Evolutionary conservation across 64 coral and sea anemone species (phyloP).

Genomic region (Platygyra sinensis): DNA sequence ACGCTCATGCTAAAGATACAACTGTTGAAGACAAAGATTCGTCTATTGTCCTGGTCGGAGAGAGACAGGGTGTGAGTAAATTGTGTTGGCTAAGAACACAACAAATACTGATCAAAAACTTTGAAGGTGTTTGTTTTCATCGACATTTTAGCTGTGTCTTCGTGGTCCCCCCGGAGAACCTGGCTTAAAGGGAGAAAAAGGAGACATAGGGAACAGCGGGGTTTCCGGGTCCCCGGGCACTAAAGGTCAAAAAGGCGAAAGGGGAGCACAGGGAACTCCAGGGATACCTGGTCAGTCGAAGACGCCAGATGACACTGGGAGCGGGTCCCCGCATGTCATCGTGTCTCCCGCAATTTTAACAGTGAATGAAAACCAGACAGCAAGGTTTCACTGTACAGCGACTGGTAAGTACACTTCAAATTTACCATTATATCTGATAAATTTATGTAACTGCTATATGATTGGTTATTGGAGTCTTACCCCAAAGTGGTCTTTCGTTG

Average conservation of each 20-base stretch:
- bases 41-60: too few relatives aligned
- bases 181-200: slow-evolving; percentile 38
- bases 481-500: too few relatives aligned
- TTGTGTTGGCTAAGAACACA: too few relatives aligned
- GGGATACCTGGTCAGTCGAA: not conserved
- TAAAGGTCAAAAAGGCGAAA: slow-evolving; percentile 58
- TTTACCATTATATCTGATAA: not conserved
- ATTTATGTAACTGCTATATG: not conserved
- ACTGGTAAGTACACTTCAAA: not conserved
- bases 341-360: slow-evolving; percentile 52
- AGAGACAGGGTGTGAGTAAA: too few relatives aligned
- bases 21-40: too few relatives aligned
- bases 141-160: slow-evolving; percentile 20
- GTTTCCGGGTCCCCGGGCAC: not conserved
- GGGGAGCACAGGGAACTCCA: slow-evolving; percentile 1
- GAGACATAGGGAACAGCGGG: slow-evolving; percentile 38
- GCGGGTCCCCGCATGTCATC: not conserved
- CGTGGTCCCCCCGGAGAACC: slow-evolving; percentile 37
- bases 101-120: not conserved
- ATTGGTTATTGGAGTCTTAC: too few relatives aligned
- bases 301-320: not conserved
- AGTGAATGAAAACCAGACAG: slow-evolving; percentile 54
- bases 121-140: not conserved
- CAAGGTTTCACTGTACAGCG: slow-evolving; percentile 44
- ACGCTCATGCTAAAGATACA: too few relatives aligned